phyloP scores from a whole-genome alignment of 2,113 vertebrate genomes.

The human (Homo sapiens) region DNA sequence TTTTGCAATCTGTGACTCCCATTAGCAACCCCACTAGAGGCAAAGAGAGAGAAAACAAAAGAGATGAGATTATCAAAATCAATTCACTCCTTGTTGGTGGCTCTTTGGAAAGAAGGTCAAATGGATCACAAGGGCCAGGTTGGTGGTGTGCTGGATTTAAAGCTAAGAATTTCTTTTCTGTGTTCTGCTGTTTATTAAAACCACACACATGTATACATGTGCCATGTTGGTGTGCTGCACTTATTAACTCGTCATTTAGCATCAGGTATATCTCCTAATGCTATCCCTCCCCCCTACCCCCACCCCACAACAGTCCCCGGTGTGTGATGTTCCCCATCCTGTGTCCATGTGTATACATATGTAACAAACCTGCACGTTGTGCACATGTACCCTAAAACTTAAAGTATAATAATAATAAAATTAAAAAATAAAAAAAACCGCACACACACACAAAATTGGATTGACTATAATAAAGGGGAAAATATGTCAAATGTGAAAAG shows the following conservation, averaged over 20 bases:
- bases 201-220: not conserved
- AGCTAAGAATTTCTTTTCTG: not conserved
- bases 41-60: not conserved
- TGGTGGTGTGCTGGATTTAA: not conserved
- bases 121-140: not conserved
- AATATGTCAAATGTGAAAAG: not conserved
- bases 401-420: too few species aligned
- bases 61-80: not conserved
- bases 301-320: too few species aligned
- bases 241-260: too few species aligned
- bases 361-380: too few species aligned
- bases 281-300: too few species aligned
- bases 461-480: not conserved
- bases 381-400: too few species aligned
- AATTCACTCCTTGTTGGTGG: not conserved
- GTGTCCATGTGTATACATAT: too few species aligned
- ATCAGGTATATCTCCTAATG: too few species aligned
- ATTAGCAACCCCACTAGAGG: not conserved
- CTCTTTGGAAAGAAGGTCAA: not conserved
- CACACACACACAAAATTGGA: not conserved
- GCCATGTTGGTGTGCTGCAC: too few species aligned
- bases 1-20: not conserved
- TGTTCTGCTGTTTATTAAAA: constrained; percentile 5
- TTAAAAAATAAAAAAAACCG: not conserved
- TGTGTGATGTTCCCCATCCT: too few species aligned